Evolutionary conservation across 2,113 vertebrate species (phyloP).

Genomic region (Thamnaconus septentrionalis): DNA sequence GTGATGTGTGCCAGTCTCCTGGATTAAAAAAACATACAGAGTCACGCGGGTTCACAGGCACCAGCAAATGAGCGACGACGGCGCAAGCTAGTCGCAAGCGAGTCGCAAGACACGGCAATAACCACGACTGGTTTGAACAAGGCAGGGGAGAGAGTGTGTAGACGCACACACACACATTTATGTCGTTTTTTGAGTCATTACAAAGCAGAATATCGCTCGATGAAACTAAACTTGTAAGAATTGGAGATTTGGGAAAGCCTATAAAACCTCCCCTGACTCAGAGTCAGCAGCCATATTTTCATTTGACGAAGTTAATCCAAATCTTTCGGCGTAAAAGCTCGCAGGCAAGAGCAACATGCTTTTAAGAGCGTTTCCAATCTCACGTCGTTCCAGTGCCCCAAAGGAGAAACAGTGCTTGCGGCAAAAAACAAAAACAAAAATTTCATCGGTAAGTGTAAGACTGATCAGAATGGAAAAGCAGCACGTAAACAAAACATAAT

Average conservation of each 20-base stretch:
- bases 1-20: slow-evolving; percentile 61
- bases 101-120: too few relatives aligned
- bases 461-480: slow-evolving; percentile 1
- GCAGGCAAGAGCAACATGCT: slow-evolving; percentile 32
- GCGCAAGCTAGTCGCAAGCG: too few relatives aligned
- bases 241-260: slow-evolving; percentile 44
- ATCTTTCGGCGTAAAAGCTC: slow-evolving; percentile 51
- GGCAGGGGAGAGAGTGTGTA: neutral
- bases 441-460: neutral
- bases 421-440: slow-evolving; percentile 6
- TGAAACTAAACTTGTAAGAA: slow-evolving; percentile 21
- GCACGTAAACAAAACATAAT: neutral
- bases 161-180: slow-evolving; percentile 6
- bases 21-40: slow-evolving; percentile 66
- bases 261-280: slow-evolving; percentile 30
- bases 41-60: slow-evolving; percentile 45
- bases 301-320: slow-evolving; percentile 51
- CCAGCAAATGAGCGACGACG: slow-evolving; percentile 38
- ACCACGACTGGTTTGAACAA: too few relatives aligned
- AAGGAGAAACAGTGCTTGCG: slow-evolving; percentile 6
- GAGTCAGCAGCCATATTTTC: slow-evolving; percentile 42
- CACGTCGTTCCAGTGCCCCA: slow-evolving; percentile 10
- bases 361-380: slow-evolving; percentile 27
- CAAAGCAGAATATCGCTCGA: slow-evolving; percentile 16
- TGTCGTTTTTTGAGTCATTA: slow-evolving; percentile 23